Conservation (phyloP, 2,888 invertebrate genomes). For the Thymelicus lineola region DNA sequence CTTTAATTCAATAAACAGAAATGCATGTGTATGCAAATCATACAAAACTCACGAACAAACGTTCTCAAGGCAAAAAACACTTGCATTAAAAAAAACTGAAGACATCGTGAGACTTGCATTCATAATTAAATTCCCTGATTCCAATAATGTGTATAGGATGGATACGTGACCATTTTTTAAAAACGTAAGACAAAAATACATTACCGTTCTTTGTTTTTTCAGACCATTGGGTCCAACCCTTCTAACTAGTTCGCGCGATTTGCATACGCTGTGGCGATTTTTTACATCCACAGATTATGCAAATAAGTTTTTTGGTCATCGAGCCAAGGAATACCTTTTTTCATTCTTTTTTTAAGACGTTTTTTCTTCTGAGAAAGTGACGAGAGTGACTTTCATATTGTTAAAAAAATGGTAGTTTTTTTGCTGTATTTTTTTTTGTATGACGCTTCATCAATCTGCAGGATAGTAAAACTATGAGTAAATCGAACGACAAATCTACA, state of each 20-base stretch:
- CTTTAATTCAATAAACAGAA: not conserved
- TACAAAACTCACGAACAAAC: not conserved
- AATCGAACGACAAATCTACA: too few relatives aligned
- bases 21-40: constrained; percentile 10
- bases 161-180: constrained; percentile 76
- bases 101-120: constrained; percentile 72
- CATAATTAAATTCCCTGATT: constrained; percentile 62
- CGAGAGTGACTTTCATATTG: constrained; percentile 40
- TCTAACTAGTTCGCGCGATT: constrained; percentile 41
- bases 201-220: constrained; percentile 39
- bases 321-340: constrained; percentile 58
- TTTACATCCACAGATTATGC: constrained; percentile 76
- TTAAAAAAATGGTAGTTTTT: constrained; percentile 39
- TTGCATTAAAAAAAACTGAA: constrained; percentile 53
- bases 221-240: constrained; percentile 65
- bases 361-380: constrained; percentile 31
- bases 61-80: constrained; percentile 47
- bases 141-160: constrained; percentile 54
- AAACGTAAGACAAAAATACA: constrained; percentile 47
- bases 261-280: constrained; percentile 68
- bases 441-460: not conserved
- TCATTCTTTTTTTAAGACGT: constrained; percentile 11
- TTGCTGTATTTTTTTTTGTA: constrained; percentile 19
- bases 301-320: constrained; percentile 80
- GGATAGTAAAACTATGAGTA: too few relatives aligned